These are phyloP conservation scores for Rhynchophorus ferrugineus DNA, from an alignment of 1,140 invertebrate genomes.

Conservation along the genomic window DNA sequence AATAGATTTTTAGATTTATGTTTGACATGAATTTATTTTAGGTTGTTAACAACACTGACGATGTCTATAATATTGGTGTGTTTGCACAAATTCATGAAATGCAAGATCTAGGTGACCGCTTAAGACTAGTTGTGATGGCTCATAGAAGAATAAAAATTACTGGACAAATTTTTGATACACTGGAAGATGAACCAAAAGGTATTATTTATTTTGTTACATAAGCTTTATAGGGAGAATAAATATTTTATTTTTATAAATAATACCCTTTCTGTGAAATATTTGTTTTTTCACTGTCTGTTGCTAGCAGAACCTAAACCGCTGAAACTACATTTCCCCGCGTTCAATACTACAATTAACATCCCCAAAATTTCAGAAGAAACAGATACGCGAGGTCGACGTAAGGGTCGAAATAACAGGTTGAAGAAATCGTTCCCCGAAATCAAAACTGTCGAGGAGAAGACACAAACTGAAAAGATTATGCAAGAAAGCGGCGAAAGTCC, in stretches of 20 bases:
- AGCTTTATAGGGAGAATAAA: neutral
- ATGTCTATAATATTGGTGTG: slow-evolving; percentile 87
- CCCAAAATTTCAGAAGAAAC: slow-evolving; percentile 46
- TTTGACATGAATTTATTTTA: neutral
- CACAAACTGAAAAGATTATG: slow-evolving; percentile 11
- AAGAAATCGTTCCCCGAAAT: slow-evolving; percentile 23
- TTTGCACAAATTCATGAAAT: slow-evolving; percentile 98
- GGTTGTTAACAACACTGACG: slow-evolving; percentile 74
- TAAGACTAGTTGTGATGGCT: slow-evolving; percentile 89
- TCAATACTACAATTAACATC: slow-evolving; percentile 60
- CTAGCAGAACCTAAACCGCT: slow-evolving; percentile 38
- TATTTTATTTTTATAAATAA: neutral
- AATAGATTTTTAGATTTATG: neutral
- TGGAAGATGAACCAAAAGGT: slow-evolving; percentile 40
- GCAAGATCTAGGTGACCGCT: slow-evolving; percentile 87
- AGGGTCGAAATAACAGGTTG: slow-evolving; percentile 29
- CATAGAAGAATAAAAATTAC: slow-evolving; percentile 81
- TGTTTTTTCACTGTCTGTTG: slow-evolving; percentile 12
- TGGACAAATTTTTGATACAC: slow-evolving; percentile 66
- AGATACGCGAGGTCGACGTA: slow-evolving; percentile 44
- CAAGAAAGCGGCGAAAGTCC: slow-evolving; percentile 16
- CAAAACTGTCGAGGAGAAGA: slow-evolving; percentile 12
- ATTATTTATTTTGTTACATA: neutral
- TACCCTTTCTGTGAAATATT: neutral
- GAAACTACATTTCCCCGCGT: slow-evolving; percentile 53